Percentiles rank a stretch among this genome's conserved stretches.
These are phyloP conservation scores for Bolborhynchus lineola DNA, from an alignment of 2,113 vertebrate species.

Conservation along the genomic window DNA sequence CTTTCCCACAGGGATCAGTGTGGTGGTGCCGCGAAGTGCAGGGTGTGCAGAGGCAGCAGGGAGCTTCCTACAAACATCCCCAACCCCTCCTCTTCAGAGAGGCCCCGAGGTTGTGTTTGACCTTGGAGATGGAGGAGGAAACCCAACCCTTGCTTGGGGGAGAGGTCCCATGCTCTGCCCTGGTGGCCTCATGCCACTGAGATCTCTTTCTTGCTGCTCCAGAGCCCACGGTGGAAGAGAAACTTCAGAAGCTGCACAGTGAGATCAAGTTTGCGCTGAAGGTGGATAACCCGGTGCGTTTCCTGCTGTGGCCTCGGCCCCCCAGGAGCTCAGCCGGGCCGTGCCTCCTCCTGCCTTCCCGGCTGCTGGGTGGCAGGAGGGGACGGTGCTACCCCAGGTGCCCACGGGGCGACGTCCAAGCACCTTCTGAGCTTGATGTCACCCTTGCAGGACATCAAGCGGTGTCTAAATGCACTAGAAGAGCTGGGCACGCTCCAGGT, in stretches of 20 bases:
- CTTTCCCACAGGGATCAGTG: background rate
- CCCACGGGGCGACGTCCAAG: background rate
- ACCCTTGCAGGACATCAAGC: constrained; percentile 84
- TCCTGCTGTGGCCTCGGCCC: background rate
- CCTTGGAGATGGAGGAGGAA: background rate
- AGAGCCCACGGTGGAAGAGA: constrained; percentile 92
- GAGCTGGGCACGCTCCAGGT: constrained; percentile 90
- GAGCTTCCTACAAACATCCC: background rate
- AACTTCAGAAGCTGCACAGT: constrained; percentile 93
- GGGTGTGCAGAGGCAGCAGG: background rate
- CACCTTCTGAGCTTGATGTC: background rate
- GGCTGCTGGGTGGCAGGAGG: background rate
- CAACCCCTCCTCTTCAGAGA: background rate
- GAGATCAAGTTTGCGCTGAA: constrained; percentile 97
- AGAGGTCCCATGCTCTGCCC: background rate
- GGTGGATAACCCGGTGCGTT: constrained; percentile 94
- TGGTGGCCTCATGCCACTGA: fast-evolving
- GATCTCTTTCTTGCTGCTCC: background rate
- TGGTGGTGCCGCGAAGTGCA: background rate
- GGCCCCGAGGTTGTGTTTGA: background rate
- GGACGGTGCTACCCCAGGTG: background rate
- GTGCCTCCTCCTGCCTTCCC: background rate
- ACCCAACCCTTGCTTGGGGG: background rate
- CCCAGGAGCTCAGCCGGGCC: background rate
- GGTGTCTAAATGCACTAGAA: constrained; percentile 88